A percentile compares a stretch with the other conserved stretches of the same genome.
Conservation (phyloP, 2,888 invertebrate genomes). For the Drosophila putrida region DNA sequence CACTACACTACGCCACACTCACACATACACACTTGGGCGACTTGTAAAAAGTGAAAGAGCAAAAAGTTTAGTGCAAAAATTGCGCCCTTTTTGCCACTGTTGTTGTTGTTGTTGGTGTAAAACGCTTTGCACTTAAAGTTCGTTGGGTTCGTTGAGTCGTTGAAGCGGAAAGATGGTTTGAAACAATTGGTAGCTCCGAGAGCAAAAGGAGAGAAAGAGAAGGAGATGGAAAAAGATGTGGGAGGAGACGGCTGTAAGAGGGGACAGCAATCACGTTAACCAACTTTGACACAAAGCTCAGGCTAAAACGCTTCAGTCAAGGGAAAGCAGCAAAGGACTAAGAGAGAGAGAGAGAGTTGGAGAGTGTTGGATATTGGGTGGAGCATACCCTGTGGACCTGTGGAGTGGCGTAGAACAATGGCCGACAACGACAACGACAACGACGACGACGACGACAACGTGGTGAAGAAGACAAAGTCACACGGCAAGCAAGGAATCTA, state of each 20-base stretch:
- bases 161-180: constrained; percentile 70
- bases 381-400: neutral
- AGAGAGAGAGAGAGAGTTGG: neutral
- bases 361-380: neutral
- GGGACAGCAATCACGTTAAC: constrained; percentile 73
- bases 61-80: constrained; percentile 72
- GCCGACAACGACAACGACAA: constrained; percentile 31
- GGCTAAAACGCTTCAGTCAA: constrained; percentile 62
- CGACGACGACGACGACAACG: constrained; percentile 28
- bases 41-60: constrained; percentile 71
- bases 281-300: constrained; percentile 75
- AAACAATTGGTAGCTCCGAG: constrained; percentile 53
- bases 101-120: constrained; percentile 34
- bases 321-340: neutral
- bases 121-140: constrained; percentile 75
- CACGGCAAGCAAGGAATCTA: constrained; percentile 84
- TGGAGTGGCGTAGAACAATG: constrained; percentile 52
- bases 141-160: constrained; percentile 56
- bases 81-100: constrained; percentile 38
- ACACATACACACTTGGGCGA: constrained; percentile 7
- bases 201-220: no score
- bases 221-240: neutral
- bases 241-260: neutral
- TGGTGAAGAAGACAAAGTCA: constrained; percentile 75
- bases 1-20: constrained; percentile 13